These are phyloP conservation scores for Enteromius trimaculatus DNA, from an alignment of 2,797 vertebrate species.

Conservation along the genomic window DNA sequence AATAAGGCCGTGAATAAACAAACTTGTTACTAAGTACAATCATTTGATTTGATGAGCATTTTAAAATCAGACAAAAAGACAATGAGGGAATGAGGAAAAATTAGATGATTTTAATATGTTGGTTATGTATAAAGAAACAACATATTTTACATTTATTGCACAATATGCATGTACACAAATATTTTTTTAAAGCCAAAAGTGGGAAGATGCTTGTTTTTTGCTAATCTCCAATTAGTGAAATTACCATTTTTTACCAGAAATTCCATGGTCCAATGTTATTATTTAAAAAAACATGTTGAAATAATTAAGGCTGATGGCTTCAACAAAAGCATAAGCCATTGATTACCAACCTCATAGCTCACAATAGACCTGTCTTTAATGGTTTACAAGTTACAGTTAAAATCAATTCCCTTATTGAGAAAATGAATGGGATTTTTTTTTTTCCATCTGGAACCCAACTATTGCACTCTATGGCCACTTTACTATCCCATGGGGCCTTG, in stretches of 20 bases:
- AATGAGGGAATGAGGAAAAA: background rate
- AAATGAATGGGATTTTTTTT: background rate
- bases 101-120: background rate
- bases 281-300: background rate
- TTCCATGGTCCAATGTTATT: background rate
- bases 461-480: background rate
- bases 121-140: background rate
- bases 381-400: background rate
- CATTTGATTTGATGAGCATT: background rate
- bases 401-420: background rate
- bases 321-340: background rate
- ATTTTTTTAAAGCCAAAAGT: background rate
- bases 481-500: background rate
- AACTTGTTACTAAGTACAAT: background rate
- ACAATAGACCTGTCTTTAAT: background rate
- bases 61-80: background rate
- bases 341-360: background rate
- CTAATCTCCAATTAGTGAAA: background rate
- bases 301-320: background rate
- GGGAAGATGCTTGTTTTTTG: background rate
- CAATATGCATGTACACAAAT: background rate
- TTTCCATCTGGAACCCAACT: background rate
- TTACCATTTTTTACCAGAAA: background rate
- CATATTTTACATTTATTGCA: background rate
- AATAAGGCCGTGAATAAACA: background rate